Evolutionary conservation across 2,113 vertebrate genomes (phyloP).

Genomic region (Notothenia rossii): DNA sequence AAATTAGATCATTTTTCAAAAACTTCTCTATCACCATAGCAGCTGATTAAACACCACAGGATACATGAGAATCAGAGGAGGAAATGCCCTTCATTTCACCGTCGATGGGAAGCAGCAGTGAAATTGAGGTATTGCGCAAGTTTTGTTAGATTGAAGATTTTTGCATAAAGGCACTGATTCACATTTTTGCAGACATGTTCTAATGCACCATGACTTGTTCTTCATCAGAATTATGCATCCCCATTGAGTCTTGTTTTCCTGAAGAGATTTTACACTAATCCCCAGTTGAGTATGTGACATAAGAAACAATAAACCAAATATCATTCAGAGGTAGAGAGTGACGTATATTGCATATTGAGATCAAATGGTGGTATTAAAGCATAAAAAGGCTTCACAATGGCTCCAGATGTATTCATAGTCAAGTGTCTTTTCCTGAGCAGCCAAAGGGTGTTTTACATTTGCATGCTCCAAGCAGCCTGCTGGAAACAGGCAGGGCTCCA

Average conservation of each 20-base stretch:
- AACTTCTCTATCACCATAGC: background rate
- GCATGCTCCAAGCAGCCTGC: conserved; percentile 48
- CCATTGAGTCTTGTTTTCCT: background rate
- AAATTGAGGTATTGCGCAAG: background rate
- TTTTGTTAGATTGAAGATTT: background rate
- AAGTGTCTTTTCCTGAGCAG: conserved; percentile 38
- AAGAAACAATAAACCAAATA: conserved; percentile 7
- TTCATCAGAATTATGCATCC: background rate
- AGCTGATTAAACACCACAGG: background rate
- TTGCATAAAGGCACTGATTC: background rate
- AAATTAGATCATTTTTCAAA: conserved; percentile 1
- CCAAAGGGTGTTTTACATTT: conserved; percentile 46
- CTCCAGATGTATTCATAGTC: conserved; percentile 44
- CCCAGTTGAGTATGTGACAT: background rate
- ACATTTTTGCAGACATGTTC: background rate
- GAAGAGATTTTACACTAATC: background rate
- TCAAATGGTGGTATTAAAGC: background rate
- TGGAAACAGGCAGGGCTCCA: conserved; percentile 49
- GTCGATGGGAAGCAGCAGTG: background rate
- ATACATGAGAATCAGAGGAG: background rate
- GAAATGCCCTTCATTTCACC: background rate
- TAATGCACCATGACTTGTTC: background rate
- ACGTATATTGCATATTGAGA: conserved; percentile 15
- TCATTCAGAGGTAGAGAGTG: background rate
- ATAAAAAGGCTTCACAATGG: conserved; percentile 6